A percentile compares a stretch with the other conserved stretches of the same genome.
Evolutionary conservation across 2,113 vertebrate genomes (phyloP).

Genomic region (Cavia aperea): DNA sequence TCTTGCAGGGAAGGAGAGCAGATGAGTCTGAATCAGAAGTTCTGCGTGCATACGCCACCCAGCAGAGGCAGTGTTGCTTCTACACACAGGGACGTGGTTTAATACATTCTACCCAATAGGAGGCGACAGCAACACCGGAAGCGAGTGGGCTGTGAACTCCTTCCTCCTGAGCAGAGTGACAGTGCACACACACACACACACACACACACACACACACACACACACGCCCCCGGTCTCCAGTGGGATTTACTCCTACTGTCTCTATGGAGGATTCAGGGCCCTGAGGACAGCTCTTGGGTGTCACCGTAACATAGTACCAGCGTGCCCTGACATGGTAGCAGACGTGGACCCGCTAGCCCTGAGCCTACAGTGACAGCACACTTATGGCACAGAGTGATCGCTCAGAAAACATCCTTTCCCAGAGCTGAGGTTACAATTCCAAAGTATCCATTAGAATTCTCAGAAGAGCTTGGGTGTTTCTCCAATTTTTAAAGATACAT

Average conservation of each 20-base stretch:
- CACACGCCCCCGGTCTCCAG: neutral
- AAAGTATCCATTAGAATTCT: conserved; percentile 20
- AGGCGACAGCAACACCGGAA: neutral
- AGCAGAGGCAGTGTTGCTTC: conserved; percentile 14
- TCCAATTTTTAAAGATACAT: neutral
- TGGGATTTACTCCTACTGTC: neutral
- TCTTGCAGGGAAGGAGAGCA: neutral
- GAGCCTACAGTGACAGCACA: conserved; percentile 19
- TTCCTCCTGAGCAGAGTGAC: conserved; percentile 25
- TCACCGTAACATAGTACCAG: neutral
- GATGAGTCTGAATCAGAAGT: neutral
- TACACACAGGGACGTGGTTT: neutral
- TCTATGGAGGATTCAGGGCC: neutral
- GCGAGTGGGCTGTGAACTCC: neutral
- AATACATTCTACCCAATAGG: neutral
- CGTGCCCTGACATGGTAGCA: neutral
- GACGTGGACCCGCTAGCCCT: conserved; percentile 4
- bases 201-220: neutral
- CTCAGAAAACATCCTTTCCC: conserved; percentile 1
- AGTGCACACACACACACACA: neutral
- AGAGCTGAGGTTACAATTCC: conserved; percentile 48
- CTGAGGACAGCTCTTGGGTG: neutral
- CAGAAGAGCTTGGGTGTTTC: neutral
- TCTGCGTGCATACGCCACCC: neutral
- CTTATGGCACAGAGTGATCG: neutral